Percentiles rank a stretch among this genome's conserved stretches.
Conservation (phyloP, 2,797 vertebrate genomes). For the Leptatherina wallacei region DNA sequence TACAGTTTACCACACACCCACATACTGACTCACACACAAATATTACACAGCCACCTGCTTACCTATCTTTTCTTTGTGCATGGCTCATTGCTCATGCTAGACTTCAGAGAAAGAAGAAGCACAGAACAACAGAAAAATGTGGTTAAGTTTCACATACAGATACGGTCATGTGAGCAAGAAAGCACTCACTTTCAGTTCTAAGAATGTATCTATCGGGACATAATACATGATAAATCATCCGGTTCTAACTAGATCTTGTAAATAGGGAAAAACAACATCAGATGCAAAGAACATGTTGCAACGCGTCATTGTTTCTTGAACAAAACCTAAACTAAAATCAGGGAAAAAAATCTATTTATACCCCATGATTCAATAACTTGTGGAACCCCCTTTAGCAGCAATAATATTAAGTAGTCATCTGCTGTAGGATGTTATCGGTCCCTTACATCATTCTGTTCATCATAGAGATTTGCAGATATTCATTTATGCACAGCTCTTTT, state of each 20-base stretch:
- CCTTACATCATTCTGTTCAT: not conserved
- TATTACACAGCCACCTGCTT: constrained; percentile 33
- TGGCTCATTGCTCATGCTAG: not conserved
- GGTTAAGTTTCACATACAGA: not conserved
- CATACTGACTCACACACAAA: constrained; percentile 30
- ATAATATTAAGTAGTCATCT: not conserved
- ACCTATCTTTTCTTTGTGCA: constrained; percentile 30
- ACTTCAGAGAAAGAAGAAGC: not conserved
- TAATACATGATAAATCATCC: not conserved
- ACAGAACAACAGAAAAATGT: not conserved
- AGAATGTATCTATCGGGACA: not conserved
- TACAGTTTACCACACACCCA: constrained; percentile 48
- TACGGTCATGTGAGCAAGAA: constrained; percentile 1
- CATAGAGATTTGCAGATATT: not conserved
- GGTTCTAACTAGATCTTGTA: not conserved
- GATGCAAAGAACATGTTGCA: not conserved
- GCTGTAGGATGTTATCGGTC: not conserved
- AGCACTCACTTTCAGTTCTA: not conserved
- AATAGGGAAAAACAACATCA: not conserved
- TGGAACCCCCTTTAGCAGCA: not conserved
- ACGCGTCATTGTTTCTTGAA: too few relatives aligned
- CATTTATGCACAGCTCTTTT: not conserved
- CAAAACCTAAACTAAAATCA: not conserved
- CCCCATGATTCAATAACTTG: too few relatives aligned
- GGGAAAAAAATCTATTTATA: too few relatives aligned